Evolutionary conservation across 1,140 invertebrate species (phyloP).

Genomic region (Spodoptera litura): DNA sequence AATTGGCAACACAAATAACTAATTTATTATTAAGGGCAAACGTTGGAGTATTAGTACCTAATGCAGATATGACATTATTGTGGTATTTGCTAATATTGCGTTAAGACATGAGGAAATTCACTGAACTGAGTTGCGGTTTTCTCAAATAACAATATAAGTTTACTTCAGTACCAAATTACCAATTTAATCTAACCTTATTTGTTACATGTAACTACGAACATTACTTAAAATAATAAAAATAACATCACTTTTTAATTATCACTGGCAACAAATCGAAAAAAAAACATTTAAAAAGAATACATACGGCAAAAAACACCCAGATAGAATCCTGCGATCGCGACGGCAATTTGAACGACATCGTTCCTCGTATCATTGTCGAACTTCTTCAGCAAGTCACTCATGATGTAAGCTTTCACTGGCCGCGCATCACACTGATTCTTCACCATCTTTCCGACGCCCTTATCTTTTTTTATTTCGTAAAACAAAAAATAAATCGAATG

Average conservation of each 20-base stretch:
- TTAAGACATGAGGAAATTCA: slow-evolving; percentile 26
- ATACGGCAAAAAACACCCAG: slow-evolving; percentile 75
- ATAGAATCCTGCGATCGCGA: slow-evolving; percentile 76
- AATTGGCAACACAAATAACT: too few species aligned
- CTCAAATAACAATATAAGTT: slow-evolving; percentile 40
- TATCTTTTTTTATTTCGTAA: slow-evolving; percentile 47
- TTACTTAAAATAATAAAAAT: too few species aligned
- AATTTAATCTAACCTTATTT: too few species aligned
- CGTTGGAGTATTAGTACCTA: not conserved
- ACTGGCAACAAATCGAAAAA: slow-evolving; percentile 7
- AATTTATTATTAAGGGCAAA: not conserved
- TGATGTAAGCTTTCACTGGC: slow-evolving; percentile 79
- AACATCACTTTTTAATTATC: too few species aligned
- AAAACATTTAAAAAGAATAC: slow-evolving; percentile 62
- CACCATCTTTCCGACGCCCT: slow-evolving; percentile 65
- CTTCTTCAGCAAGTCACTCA: slow-evolving; percentile 80
- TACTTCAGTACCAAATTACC: not conserved
- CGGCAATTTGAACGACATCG: slow-evolving; percentile 74
- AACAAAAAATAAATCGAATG: slow-evolving; percentile 61
- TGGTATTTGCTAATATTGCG: slow-evolving; percentile 12
- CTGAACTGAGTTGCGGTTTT: slow-evolving; percentile 16
- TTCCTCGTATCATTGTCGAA: slow-evolving; percentile 74
- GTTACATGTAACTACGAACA: too few species aligned
- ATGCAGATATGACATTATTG: not conserved
- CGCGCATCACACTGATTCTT: slow-evolving; percentile 76